phyloP scores from a whole-genome alignment of 2,888 invertebrate genomes.

The Epinotia ramella region DNA sequence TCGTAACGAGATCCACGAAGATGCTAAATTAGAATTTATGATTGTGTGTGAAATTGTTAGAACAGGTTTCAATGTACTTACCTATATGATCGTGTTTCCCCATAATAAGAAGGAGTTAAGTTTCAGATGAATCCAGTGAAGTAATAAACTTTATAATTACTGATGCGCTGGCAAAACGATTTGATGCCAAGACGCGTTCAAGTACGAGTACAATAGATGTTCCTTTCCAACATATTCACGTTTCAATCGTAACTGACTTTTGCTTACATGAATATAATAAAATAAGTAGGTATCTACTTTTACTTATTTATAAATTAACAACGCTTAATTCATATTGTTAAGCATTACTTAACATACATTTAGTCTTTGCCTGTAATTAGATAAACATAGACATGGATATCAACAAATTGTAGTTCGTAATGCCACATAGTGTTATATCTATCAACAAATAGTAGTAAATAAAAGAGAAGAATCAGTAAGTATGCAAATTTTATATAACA shows the following conservation, averaged over 20 bases:
- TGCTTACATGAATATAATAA: background rate
- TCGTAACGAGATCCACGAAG: slow-evolving; percentile 80
- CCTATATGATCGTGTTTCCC: slow-evolving; percentile 66
- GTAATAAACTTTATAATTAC: slow-evolving; percentile 68
- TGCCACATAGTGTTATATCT: background rate
- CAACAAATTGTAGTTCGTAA: too few species aligned
- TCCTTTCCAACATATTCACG: background rate
- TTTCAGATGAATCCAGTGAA: slow-evolving; percentile 63
- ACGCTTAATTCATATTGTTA: background rate
- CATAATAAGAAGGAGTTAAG: slow-evolving; percentile 65
- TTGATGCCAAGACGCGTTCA: slow-evolving; percentile 2
- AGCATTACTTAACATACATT: background rate
- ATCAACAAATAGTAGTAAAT: background rate
- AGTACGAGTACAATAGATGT: background rate
- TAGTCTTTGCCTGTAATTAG: background rate
- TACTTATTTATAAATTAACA: background rate
- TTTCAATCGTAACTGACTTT: background rate
- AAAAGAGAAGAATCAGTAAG: background rate
- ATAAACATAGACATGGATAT: background rate
- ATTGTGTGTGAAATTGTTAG: slow-evolving; percentile 84
- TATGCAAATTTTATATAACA: background rate
- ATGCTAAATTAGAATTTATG: slow-evolving; percentile 84
- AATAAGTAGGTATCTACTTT: background rate
- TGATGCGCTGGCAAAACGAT: slow-evolving; percentile 50
- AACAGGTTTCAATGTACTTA: slow-evolving; percentile 75